phyloP scores from a whole-genome alignment of 2,888 invertebrate genomes.

The Cheilosia urbana region DNA sequence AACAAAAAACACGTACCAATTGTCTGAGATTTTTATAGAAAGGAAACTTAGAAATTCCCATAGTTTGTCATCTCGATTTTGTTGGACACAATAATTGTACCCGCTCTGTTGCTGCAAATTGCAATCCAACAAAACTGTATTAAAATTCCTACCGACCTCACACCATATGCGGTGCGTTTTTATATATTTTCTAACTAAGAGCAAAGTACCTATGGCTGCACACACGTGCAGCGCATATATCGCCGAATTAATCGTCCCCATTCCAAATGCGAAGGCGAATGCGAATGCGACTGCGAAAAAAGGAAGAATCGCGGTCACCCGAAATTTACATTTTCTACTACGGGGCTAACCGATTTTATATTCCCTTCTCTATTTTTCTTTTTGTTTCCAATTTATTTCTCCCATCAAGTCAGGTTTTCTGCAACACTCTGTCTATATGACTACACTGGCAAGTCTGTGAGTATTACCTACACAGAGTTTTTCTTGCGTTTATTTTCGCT shows the following conservation, averaged over 20 bases:
- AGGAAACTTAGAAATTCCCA: too few relatives aligned
- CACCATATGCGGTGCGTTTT: constrained; percentile 17
- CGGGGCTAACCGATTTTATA: constrained; percentile 54
- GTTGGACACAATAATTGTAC: constrained; percentile 17
- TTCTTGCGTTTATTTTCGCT: constrained; percentile 59
- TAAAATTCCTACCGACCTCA: background rate
- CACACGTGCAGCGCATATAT: constrained; percentile 10
- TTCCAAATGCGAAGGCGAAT: constrained; percentile 17
- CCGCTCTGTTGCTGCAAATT: background rate
- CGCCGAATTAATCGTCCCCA: constrained; percentile 44
- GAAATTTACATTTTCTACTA: constrained; percentile 60
- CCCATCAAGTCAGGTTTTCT: constrained; percentile 44
- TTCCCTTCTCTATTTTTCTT: background rate
- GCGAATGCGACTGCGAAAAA: constrained; percentile 14
- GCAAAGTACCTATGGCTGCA: constrained; percentile 1
- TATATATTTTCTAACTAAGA: background rate
- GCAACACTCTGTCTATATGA: too few relatives aligned
- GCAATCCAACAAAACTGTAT: background rate
- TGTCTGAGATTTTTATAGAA: too few relatives aligned
- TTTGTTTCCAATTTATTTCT: constrained; percentile 37
- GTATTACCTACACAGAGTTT: constrained; percentile 39
- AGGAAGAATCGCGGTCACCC: constrained; percentile 60
- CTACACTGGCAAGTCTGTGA: constrained; percentile 11
- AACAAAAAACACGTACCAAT: too few relatives aligned
- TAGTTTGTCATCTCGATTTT: background rate